Evolutionary conservation across 1,140 invertebrate genomes (phyloP).

Genomic region (Zophobas morio): DNA sequence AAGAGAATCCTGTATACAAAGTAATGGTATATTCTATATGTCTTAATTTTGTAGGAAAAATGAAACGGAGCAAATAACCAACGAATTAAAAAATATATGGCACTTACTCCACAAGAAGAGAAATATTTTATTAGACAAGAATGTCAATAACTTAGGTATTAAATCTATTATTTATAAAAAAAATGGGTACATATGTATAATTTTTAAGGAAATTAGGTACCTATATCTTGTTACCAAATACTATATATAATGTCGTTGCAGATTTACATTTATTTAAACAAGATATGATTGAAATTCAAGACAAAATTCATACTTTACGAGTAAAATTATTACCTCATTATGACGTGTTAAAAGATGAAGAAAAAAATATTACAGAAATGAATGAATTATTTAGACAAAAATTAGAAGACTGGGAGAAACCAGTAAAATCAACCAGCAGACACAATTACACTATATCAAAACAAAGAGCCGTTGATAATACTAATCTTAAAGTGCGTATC

Average conservation of each 20-base stretch:
- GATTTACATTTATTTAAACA: constrained; percentile 68
- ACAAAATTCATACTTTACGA: constrained; percentile 66
- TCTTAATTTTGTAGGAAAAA: constrained; percentile 8
- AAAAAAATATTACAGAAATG: constrained; percentile 63
- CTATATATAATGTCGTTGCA: constrained; percentile 55
- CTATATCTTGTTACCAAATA: neutral
- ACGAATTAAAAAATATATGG: constrained; percentile 24
- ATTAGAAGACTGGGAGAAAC: constrained; percentile 59
- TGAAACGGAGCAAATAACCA: constrained; percentile 5
- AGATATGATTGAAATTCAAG: constrained; percentile 66
- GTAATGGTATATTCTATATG: constrained; percentile 55
- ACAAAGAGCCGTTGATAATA: no score
- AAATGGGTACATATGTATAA: neutral
- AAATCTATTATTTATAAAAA: neutral
- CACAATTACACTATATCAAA: no score
- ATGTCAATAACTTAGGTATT: neutral
- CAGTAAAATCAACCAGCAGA: constrained; percentile 52
- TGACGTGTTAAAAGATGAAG: constrained; percentile 57
- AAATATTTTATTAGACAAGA: neutral
- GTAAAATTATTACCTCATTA: constrained; percentile 62
- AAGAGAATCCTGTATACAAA: constrained; percentile 51
- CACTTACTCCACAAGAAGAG: neutral
- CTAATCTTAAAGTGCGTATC: no score
- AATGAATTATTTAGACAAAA: constrained; percentile 58
- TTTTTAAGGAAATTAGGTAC: neutral